Conservation (phyloP, 2,113 vertebrate genomes). For the Poicephalus meyeri region DNA sequence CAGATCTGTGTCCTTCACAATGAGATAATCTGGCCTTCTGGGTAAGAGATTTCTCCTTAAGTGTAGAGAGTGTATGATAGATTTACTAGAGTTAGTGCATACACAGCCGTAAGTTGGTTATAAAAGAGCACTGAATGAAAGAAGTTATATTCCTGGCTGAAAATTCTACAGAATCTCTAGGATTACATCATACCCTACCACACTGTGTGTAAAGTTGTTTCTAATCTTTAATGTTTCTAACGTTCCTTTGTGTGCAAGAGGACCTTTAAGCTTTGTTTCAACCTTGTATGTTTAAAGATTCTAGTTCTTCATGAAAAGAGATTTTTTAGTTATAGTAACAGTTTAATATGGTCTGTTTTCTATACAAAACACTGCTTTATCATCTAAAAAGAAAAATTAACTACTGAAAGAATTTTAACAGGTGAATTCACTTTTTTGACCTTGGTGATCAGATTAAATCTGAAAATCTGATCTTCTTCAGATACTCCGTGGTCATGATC, state of each 20-base stretch:
- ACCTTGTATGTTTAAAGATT: neutral
- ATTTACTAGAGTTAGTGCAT: neutral
- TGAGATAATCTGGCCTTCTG: slow-evolving; percentile 95
- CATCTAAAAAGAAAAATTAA: neutral
- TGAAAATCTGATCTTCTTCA: neutral
- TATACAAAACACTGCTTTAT: neutral
- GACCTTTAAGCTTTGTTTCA: neutral
- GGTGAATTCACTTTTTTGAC: neutral
- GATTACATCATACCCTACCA: neutral
- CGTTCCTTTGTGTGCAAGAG: neutral
- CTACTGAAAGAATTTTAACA: neutral
- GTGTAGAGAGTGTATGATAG: neutral
- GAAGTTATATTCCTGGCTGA: neutral
- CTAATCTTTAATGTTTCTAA: neutral
- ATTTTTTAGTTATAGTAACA: neutral
- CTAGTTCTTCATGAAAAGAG: neutral
- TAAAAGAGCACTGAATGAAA: neutral
- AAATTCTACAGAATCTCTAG: neutral
- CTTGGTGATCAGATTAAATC: neutral
- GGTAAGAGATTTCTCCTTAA: slow-evolving; percentile 78
- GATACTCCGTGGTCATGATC: neutral
- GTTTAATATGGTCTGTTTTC: neutral
- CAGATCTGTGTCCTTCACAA: slow-evolving; percentile 98
- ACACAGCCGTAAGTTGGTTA: neutral
- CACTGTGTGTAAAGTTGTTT: neutral